Conservation (phyloP, 37 sponge, comb jelly and placozoan species). For the Agelas oroides region DNA sequence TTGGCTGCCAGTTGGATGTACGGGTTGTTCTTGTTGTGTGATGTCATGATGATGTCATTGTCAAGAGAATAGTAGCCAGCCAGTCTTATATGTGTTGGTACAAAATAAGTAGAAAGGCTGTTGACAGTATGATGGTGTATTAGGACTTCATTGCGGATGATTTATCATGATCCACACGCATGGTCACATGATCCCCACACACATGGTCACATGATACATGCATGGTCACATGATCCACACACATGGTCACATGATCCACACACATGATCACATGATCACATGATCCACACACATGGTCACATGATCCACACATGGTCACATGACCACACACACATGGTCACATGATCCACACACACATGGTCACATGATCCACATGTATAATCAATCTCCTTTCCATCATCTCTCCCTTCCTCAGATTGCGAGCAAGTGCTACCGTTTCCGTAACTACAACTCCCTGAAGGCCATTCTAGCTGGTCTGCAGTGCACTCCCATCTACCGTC, state of each 20-base stretch:
- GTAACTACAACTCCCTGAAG: conserved; percentile 78
- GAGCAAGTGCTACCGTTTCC: conserved; percentile 34
- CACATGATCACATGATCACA: background rate
- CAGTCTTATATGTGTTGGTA: too few species aligned
- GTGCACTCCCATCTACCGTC: conserved; percentile 57
- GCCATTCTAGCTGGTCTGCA: conserved; percentile 75
- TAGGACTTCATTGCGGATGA: too few species aligned
- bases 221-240: too few species aligned
- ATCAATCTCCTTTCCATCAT: background rate
- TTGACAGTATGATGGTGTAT: too few species aligned
- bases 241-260: background rate
- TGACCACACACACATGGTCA: background rate
- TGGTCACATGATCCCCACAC: too few species aligned
- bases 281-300: background rate
- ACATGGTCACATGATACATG: too few species aligned
- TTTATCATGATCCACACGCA: too few species aligned
- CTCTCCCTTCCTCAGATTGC: conserved; percentile 46
- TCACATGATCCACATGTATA: background rate
- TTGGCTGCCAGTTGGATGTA: too few species aligned
- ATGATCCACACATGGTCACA: conserved; percentile 2
- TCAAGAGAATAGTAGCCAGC: too few species aligned
- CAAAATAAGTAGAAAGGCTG: too few species aligned
- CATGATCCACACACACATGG: background rate
- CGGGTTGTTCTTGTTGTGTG: too few species aligned
- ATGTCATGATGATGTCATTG: too few species aligned